Conservation (phyloP, 2,888 invertebrate genomes). For the Bugulina stolonifera region DNA sequence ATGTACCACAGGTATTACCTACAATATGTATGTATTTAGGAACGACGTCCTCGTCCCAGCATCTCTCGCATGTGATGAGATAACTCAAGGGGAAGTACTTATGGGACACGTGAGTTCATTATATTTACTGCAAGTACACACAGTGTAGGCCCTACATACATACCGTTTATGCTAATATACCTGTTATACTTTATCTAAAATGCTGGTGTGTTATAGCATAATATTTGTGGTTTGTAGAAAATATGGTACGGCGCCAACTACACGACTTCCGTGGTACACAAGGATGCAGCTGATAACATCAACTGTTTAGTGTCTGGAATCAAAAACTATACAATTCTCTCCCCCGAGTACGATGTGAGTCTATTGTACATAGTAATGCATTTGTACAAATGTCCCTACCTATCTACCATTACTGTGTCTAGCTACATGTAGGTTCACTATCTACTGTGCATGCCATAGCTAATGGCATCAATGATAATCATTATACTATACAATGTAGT, state of each 20-base stretch:
- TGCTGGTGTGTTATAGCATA: no score
- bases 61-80: conserved; percentile 40
- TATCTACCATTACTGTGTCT: background rate
- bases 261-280: conserved; percentile 51
- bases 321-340: conserved; percentile 34
- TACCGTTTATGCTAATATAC: no score
- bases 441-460: no score
- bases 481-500: no score
- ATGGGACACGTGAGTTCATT: conserved; percentile 40
- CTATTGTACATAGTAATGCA: background rate
- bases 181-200: no score
- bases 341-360: conserved; percentile 18
- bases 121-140: background rate
- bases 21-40: no score
- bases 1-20: no score
- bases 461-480: no score
- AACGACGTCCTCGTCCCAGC: conserved; percentile 43
- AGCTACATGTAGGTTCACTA: background rate
- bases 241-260: conserved; percentile 53
- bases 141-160: no score
- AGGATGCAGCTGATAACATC: conserved; percentile 50
- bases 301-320: conserved; percentile 47
- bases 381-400: background rate
- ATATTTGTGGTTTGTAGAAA: no score
- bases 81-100: conserved; percentile 35